A percentile compares a stretch with the other conserved stretches of the same genome.
These are phyloP conservation scores for Dromococcyx pavoninus DNA, from an alignment of 2,797 vertebrate species.

Conservation along the genomic window DNA sequence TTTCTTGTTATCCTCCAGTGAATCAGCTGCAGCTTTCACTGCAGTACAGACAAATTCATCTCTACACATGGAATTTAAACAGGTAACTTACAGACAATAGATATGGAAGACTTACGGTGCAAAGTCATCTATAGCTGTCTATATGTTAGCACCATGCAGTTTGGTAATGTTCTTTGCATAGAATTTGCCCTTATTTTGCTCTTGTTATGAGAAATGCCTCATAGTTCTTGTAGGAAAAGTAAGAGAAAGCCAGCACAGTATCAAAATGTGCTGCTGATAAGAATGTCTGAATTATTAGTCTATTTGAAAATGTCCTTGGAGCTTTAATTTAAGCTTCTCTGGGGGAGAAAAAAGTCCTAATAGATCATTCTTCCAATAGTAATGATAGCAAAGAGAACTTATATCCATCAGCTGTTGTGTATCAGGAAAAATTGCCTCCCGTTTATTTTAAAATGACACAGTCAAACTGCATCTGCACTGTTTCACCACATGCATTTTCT, in stretches of 20 bases:
- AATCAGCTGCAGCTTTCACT: neutral
- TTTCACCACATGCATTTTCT: slow-evolving; percentile 29
- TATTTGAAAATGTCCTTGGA: slow-evolving; percentile 63
- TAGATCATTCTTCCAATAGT: slow-evolving; percentile 47
- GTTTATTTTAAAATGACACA: slow-evolving; percentile 40
- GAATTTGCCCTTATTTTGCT: neutral
- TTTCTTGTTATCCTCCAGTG: neutral
- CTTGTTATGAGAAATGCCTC: neutral
- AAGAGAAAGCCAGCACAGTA: slow-evolving; percentile 28
- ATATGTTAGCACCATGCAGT: neutral
- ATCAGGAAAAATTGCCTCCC: slow-evolving; percentile 33
- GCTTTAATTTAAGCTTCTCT: slow-evolving; percentile 48
- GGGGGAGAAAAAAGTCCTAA: slow-evolving; percentile 54
- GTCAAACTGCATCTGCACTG: neutral
- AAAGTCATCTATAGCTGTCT: neutral
- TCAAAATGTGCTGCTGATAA: slow-evolving; percentile 46
- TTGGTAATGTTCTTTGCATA: neutral
- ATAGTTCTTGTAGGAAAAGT: neutral
- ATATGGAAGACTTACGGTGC: neutral
- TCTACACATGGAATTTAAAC: neutral
- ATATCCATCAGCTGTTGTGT: slow-evolving; percentile 40
- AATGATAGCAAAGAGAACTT: slow-evolving; percentile 45
- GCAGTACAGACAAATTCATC: neutral
- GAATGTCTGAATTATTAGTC: slow-evolving; percentile 37
- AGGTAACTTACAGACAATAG: neutral